Percentiles rank a stretch among this genome's conserved stretches.
Evolutionary conservation across 1,140 invertebrate species (phyloP).

Genomic region (Aporrectodea caliginosa): DNA sequence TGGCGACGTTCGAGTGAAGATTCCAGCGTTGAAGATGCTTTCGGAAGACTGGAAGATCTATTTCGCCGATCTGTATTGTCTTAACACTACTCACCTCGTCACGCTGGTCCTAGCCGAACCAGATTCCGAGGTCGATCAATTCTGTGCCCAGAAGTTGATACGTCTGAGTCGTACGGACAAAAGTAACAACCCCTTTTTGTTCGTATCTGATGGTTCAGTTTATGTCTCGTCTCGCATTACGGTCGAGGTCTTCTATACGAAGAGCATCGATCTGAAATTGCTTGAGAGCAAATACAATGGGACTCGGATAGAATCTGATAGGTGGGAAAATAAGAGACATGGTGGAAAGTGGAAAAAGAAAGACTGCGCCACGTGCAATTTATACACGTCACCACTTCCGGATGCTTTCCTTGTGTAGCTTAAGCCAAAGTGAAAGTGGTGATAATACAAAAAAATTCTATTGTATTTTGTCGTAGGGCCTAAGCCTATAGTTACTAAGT

Average conservation of each 20-base stretch:
- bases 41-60: neutral
- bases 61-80: neutral
- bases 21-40: neutral
- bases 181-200: neutral
- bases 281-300: neutral
- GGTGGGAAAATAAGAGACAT: neutral
- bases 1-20: neutral
- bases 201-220: neutral
- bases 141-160: neutral
- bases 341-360: neutral
- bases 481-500: too few relatives aligned
- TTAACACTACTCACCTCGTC: neutral
- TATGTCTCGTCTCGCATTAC: neutral
- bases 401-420: neutral
- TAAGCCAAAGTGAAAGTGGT: too few relatives aligned
- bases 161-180: neutral
- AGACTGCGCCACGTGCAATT: neutral
- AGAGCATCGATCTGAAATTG: neutral
- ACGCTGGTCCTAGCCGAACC: neutral
- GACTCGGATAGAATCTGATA: neutral
- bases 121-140: neutral
- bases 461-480: too few relatives aligned
- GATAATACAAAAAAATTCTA: too few relatives aligned
- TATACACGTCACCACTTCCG: neutral
- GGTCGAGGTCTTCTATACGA: neutral